Evolutionary conservation across 2,888 invertebrate species (phyloP), one percentile per base, ranked within the genome.

Genomic region (Orthonevra nobilis): DNA sequence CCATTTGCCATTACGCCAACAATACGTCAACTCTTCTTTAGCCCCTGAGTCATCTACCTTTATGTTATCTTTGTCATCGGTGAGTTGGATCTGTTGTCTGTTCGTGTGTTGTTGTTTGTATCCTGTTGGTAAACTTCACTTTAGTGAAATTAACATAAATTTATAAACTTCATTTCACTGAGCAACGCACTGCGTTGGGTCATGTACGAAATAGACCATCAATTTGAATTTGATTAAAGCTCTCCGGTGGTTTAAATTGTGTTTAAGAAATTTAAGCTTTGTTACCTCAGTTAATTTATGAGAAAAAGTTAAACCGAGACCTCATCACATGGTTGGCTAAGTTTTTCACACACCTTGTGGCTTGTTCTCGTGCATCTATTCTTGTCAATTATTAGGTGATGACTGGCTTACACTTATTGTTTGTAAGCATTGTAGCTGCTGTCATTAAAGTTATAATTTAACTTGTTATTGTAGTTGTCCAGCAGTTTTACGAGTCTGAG

Each of bases 401-500:
- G 23, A n/a, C n/a, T n/a, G 58, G n/a, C 28, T 44, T 17, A 23
- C 54, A 52, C 32, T 60, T 20, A 64, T 63, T 54, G 56, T 34
- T 64, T 72, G 64, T 58, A 56, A 73, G 56, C 48, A 20, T 7
- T 20, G 20, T 32, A 23, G 32, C 26, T 50, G 17, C 20, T 69
- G 70, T 46, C 52, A 61, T 61, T 32, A 50, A 17, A 69, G 42
- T 40, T 42, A 19, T 34, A 14, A 23, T 52, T 36, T 60, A 4
- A 12, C 26, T 63, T 52, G 44, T 40, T 52, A n/a, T 38, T 32
- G 12, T 81, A 94, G 94, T 93, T 84, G 93, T 93, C 68, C 92
- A 92, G 83, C 93, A 94, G 87, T 91, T 91, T 85, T 94, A 93
- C 88, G 92, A 92, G 85, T 92, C 93, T 28, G 93, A 93, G 89